Evolutionary conservation across 1,140 invertebrate species (phyloP).

Genomic region (Holotrichia oblita): DNA sequence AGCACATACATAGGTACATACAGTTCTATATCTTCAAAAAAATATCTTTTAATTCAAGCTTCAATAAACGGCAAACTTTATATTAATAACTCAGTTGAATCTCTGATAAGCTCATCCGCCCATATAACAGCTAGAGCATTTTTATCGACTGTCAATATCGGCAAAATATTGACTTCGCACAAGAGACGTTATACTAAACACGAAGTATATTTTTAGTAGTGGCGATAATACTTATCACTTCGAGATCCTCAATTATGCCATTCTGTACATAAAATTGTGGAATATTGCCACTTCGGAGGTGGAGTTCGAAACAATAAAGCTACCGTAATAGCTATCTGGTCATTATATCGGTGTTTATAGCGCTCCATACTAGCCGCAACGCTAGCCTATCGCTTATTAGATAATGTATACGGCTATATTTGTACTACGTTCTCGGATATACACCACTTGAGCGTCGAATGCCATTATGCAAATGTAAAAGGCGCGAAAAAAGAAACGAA

Average conservation of each 20-base stretch:
- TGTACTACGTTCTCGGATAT: constrained; percentile 6
- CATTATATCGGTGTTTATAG: constrained; percentile 31
- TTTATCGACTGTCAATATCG: not conserved
- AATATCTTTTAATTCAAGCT: too few species aligned
- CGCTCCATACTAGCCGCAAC: constrained; percentile 11
- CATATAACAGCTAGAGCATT: not conserved
- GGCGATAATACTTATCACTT: constrained; percentile 4
- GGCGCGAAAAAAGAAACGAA: not conserved
- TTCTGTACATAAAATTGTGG: constrained; percentile 21
- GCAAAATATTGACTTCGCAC: not conserved
- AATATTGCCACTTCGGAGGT: constrained; percentile 35
- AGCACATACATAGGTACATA: too few species aligned
- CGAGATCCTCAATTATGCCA: constrained; percentile 33
- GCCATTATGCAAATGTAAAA: constrained; percentile 17
- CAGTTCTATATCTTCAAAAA: too few species aligned
- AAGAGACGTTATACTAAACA: not conserved
- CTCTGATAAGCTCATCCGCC: not conserved
- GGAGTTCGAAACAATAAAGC: constrained; percentile 35
- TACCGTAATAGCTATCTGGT: constrained; percentile 31
- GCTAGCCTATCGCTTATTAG: constrained; percentile 31
- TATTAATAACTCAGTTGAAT: not conserved
- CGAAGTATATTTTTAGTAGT: constrained; percentile 14
- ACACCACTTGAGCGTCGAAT: not conserved
- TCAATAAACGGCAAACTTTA: too few species aligned
- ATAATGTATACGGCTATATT: constrained; percentile 34